These are phyloP conservation scores for Mugil cephalus DNA, from an alignment of 2,113 vertebrate species.

Conservation along the genomic window DNA sequence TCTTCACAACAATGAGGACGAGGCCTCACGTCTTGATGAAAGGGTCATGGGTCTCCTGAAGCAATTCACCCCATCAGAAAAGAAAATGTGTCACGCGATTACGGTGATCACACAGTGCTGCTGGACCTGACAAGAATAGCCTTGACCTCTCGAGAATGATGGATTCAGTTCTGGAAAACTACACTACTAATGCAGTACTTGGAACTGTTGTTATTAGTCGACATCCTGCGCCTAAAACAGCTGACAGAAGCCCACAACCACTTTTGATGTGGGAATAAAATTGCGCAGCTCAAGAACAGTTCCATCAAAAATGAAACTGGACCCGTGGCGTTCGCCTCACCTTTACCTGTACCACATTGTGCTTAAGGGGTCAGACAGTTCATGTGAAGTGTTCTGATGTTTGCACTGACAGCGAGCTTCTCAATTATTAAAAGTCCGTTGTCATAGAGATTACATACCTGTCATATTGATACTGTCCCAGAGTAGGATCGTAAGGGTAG, in stretches of 20 bases:
- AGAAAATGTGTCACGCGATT: constrained; percentile 44
- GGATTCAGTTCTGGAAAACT: constrained; percentile 46
- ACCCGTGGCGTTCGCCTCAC: not conserved
- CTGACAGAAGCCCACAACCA: not conserved
- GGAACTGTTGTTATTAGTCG: not conserved
- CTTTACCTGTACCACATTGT: not conserved
- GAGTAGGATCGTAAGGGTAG: constrained; percentile 94
- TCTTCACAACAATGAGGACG: constrained; percentile 24
- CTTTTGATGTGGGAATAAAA: constrained; percentile 4
- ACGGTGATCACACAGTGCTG: constrained; percentile 40
- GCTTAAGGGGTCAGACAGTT: not conserved
- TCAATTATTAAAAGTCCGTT: not conserved
- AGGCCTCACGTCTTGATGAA: constrained; percentile 36
- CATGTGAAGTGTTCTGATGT: constrained; percentile 1
- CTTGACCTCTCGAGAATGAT: constrained; percentile 37
- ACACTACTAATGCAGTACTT: not conserved
- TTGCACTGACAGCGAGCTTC: not conserved
- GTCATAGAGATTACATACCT: constrained; percentile 83
- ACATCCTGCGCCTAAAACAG: not conserved
- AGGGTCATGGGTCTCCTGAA: constrained; percentile 15
- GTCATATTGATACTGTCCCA: constrained; percentile 98
- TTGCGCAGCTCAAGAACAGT: not conserved
- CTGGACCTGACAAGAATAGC: constrained; percentile 25
- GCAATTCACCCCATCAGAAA: constrained; percentile 40
- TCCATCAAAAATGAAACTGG: not conserved